Percentiles rank a stretch among this genome's conserved stretches.
Conservation (phyloP, 2,113 vertebrate genomes). For the Zosterops borbonicus region DNA sequence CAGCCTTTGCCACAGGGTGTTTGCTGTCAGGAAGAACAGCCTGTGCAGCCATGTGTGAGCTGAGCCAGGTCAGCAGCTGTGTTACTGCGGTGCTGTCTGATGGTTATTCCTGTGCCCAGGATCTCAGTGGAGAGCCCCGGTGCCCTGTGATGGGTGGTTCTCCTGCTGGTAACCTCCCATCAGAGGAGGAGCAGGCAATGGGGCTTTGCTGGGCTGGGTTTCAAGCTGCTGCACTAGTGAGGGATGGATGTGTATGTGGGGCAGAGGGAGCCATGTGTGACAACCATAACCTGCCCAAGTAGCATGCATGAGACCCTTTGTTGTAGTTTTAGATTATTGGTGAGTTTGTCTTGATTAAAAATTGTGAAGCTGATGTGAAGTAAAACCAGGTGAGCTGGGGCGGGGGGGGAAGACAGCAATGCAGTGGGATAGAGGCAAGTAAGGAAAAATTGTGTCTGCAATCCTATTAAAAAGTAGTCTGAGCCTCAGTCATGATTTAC, state of each 20-base stretch:
- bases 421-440: background rate
- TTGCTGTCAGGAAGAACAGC: background rate
- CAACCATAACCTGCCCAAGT: background rate
- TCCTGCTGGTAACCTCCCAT: background rate
- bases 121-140: background rate
- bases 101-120: background rate
- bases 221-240: background rate
- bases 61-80: background rate
- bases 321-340: background rate
- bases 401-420: background rate
- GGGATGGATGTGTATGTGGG: rapidly evolving
- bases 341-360: background rate
- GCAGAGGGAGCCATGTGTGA: background rate
- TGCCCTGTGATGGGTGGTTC: background rate
- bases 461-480: background rate
- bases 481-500: background rate
- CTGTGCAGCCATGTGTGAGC: background rate
- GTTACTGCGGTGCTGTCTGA: background rate
- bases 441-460: background rate
- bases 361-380: background rate
- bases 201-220: background rate
- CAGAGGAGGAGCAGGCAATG: background rate
- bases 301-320: background rate
- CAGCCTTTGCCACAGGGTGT: background rate
- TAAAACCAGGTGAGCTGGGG: background rate